A percentile compares a stretch with the other conserved stretches of the same genome.
phyloP scores from a whole-genome alignment of 2,797 vertebrate species.

The Lutjanus campechanus region DNA sequence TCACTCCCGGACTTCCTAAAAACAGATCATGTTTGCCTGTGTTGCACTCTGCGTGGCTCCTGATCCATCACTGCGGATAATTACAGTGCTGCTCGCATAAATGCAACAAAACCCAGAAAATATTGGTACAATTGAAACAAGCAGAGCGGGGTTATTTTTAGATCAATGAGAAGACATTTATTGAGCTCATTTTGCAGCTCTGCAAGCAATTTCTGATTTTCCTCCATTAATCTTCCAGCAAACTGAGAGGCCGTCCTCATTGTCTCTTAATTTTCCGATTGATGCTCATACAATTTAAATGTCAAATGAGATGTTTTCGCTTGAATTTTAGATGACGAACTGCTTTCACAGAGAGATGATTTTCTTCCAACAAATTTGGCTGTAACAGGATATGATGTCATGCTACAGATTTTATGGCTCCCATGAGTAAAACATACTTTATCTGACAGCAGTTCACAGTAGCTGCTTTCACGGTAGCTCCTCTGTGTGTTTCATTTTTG shows the following conservation, averaged over 20 bases:
- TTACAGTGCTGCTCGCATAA: slow-evolving; percentile 21
- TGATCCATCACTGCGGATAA: slow-evolving; percentile 51
- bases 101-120: slow-evolving; percentile 44
- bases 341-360: not conserved
- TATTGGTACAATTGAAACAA: slow-evolving; percentile 19
- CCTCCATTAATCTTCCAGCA: slow-evolving; percentile 22
- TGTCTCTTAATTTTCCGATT: slow-evolving; percentile 4
- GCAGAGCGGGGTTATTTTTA: slow-evolving; percentile 29
- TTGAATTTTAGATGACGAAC: not conserved
- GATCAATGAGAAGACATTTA: slow-evolving; percentile 27
- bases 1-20: slow-evolving; percentile 36
- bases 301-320: slow-evolving; percentile 12
- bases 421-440: slow-evolving; percentile 4
- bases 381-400: slow-evolving; percentile 19
- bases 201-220: slow-evolving; percentile 37
- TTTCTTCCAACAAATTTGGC: slow-evolving; percentile 9
- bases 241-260: slow-evolving; percentile 14
- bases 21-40: slow-evolving; percentile 55
- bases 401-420: not conserved
- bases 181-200: slow-evolving; percentile 36
- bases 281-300: slow-evolving; percentile 12
- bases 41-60: slow-evolving; percentile 9
- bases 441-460: slow-evolving; percentile 15
- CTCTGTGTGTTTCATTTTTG: slow-evolving; percentile 8
- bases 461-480: slow-evolving; percentile 26